Evolutionary conservation across 2,888 invertebrate genomes (phyloP).

Genomic region (Synanthedon myopaeformis): DNA sequence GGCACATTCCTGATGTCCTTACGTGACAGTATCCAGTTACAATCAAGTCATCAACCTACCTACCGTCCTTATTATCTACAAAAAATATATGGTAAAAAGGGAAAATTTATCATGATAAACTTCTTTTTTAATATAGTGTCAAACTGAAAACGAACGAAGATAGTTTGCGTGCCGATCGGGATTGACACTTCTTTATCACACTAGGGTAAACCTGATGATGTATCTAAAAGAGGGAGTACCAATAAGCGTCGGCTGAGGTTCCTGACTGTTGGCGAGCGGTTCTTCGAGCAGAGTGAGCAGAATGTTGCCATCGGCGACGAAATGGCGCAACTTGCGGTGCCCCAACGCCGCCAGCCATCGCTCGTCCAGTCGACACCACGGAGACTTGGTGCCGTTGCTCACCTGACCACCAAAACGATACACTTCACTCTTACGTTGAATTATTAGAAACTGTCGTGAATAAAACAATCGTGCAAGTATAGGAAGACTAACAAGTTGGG

Average conservation of each 20-base stretch:
- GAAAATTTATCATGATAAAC: too few relatives aligned
- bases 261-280: constrained; percentile 91
- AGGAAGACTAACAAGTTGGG: background rate
- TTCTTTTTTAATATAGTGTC: too few relatives aligned
- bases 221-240: constrained; percentile 27
- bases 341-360: constrained; percentile 79
- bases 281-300: constrained; percentile 92
- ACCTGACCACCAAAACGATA: constrained; percentile 53
- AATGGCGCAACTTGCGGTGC: constrained; percentile 73
- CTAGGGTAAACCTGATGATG: too few relatives aligned
- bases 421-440: too few relatives aligned
- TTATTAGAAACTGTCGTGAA: too few relatives aligned
- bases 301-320: constrained; percentile 90
- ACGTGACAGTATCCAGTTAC: too few relatives aligned
- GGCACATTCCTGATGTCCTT: too few relatives aligned
- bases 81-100: too few relatives aligned
- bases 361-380: constrained; percentile 89
- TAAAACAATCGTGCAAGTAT: too few relatives aligned
- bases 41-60: too few relatives aligned
- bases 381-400: constrained; percentile 78
- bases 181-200: too few relatives aligned
- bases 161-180: background rate
- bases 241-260: constrained; percentile 91
- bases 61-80: too few relatives aligned
- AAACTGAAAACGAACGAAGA: background rate